phyloP scores from a whole-genome alignment of 2,113 vertebrate species.

The Solea solea region DNA sequence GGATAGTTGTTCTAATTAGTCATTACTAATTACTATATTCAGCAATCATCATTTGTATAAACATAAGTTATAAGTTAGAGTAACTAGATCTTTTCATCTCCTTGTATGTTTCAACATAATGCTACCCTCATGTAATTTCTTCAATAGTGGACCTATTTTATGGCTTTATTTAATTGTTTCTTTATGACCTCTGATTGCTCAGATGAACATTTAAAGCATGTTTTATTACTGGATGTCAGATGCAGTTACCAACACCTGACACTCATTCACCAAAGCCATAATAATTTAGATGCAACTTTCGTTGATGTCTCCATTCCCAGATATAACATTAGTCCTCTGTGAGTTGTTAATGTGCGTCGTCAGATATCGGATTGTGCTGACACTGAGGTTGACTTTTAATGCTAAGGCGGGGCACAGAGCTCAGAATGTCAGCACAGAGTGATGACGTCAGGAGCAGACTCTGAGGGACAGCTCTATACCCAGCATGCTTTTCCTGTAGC shows the following conservation, averaged over 20 bases:
- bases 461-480: slow-evolving; percentile 59
- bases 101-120: background rate
- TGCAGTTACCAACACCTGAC: background rate
- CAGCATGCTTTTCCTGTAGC: slow-evolving; percentile 71
- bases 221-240: background rate
- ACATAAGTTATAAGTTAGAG: no score
- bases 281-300: background rate
- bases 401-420: slow-evolving; percentile 30
- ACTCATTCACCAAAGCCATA: background rate
- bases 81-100: background rate
- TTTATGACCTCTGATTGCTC: background rate
- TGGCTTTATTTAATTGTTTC: background rate
- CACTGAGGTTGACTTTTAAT: slow-evolving; percentile 20
- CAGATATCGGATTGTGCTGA: slow-evolving; percentile 14
- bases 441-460: slow-evolving; percentile 64
- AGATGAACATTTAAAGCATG: background rate
- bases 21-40: no score
- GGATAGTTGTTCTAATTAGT: no score
- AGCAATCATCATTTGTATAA: no score
- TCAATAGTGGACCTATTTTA: background rate
- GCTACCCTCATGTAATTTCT: no score
- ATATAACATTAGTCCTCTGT: background rate
- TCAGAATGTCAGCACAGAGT: slow-evolving; percentile 46
- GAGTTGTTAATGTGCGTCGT: slow-evolving; percentile 13
- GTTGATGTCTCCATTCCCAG: background rate